Conservation (phyloP, 2,888 invertebrate genomes). For the Pteria penguin region DNA sequence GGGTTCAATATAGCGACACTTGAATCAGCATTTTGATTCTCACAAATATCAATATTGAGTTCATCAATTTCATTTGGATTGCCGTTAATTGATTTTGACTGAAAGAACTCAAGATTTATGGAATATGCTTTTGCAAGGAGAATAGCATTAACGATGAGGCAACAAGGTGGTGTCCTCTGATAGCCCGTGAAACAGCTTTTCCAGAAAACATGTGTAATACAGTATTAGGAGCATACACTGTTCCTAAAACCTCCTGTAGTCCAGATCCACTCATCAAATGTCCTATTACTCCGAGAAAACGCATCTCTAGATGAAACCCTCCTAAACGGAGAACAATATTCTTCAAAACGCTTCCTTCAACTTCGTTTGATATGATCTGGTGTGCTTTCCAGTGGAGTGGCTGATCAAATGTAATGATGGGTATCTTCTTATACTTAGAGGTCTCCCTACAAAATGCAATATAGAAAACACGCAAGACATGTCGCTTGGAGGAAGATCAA, state of each 20-base stretch:
- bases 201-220: slow-evolving; percentile 54
- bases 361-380: slow-evolving; percentile 16
- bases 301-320: slow-evolving; percentile 51
- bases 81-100: too few relatives aligned
- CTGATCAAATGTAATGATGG: slow-evolving; percentile 59
- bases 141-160: slow-evolving; percentile 41
- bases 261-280: slow-evolving; percentile 53
- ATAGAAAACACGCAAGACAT: slow-evolving; percentile 52
- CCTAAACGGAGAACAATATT: slow-evolving; percentile 39
- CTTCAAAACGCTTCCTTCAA: slow-evolving; percentile 20
- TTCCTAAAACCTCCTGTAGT: slow-evolving; percentile 51
- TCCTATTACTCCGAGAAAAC: slow-evolving; percentile 61
- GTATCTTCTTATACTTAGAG: slow-evolving; percentile 18
- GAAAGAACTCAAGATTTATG: too few relatives aligned
- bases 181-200: slow-evolving; percentile 51
- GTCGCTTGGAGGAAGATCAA: slow-evolving; percentile 56
- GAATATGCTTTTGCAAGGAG: too few relatives aligned
- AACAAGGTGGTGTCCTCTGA: slow-evolving; percentile 54
- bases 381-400: slow-evolving; percentile 53
- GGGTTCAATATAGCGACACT: too few relatives aligned
- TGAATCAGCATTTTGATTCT: too few relatives aligned
- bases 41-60: too few relatives aligned
- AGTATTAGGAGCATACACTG: slow-evolving; percentile 52
- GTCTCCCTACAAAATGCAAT: slow-evolving; percentile 44
- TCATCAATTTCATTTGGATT: too few relatives aligned